Conservation (phyloP, 2,888 invertebrate species). For the Protonemura montana region DNA sequence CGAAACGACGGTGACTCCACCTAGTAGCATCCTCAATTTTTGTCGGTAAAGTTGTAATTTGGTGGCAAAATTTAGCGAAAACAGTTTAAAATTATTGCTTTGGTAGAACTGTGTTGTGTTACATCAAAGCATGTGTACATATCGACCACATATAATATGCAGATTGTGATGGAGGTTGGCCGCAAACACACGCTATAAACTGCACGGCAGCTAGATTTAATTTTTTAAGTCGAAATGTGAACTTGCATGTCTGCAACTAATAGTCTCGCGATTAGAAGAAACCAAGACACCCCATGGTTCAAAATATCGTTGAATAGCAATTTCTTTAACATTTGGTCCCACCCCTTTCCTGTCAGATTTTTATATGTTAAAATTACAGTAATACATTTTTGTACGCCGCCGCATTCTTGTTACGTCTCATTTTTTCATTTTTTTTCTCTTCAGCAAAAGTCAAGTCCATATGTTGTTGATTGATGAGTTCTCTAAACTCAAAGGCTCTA, state of each 20-base stretch:
- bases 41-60: no score
- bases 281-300: constrained; percentile 30
- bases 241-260: background rate
- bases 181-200: background rate
- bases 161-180: background rate
- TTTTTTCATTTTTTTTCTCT: constrained; percentile 22
- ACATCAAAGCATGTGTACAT: background rate
- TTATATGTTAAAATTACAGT: constrained; percentile 37
- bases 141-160: background rate
- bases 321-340: constrained; percentile 30
- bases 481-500: constrained; percentile 18
- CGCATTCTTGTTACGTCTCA: constrained; percentile 18
- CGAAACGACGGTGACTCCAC: no score
- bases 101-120: no score
- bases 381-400: constrained; percentile 30
- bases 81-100: no score
- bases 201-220: background rate
- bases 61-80: no score
- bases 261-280: background rate
- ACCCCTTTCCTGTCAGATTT: constrained; percentile 37
- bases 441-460: constrained; percentile 23
- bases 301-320: constrained; percentile 38
- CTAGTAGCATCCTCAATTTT: no score
- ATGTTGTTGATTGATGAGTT: constrained; percentile 37
- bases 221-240: constrained; percentile 3